These are phyloP conservation scores for Teleiodes luculella DNA, from an alignment of 2,888 invertebrate species.

Conservation along the genomic window DNA sequence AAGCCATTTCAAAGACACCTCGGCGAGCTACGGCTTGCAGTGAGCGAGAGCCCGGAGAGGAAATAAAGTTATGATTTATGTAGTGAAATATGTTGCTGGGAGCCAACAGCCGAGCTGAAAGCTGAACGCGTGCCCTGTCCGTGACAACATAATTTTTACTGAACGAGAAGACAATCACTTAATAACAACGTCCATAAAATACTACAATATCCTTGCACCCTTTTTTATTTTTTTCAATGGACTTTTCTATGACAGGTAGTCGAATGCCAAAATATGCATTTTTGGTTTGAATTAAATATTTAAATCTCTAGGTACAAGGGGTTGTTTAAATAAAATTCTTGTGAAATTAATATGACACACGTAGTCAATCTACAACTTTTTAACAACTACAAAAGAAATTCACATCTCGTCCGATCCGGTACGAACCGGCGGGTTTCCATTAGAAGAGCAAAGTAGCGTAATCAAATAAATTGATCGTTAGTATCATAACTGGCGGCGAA, in stretches of 20 bases:
- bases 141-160: conserved; percentile 54
- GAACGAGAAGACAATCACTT: conserved; percentile 53
- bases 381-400: conserved; percentile 28
- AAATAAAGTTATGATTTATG: conserved; percentile 78
- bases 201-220: too few species aligned
- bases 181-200: conserved; percentile 32
- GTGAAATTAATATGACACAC: too few species aligned
- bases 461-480: conserved; percentile 54
- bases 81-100: conserved; percentile 69
- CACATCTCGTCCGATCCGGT: conserved; percentile 31
- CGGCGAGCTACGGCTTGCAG: conserved; percentile 42
- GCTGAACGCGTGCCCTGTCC: conserved; percentile 53
- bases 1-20: conserved; percentile 73
- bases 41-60: conserved; percentile 75
- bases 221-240: too few species aligned
- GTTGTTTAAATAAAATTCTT: too few species aligned
- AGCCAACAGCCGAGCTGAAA: conserved; percentile 34
- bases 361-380: background rate
- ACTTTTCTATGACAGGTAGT: too few species aligned
- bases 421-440: conserved; percentile 40
- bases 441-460: conserved; percentile 45
- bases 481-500: conserved; percentile 49
- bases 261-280: too few species aligned
- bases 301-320: too few species aligned
- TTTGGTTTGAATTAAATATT: too few species aligned